A percentile compares a stretch with the other conserved stretches of the same genome.
Evolutionary conservation across 2,888 invertebrate genomes (phyloP).

Genomic region (Ochropleura leucogaster): DNA sequence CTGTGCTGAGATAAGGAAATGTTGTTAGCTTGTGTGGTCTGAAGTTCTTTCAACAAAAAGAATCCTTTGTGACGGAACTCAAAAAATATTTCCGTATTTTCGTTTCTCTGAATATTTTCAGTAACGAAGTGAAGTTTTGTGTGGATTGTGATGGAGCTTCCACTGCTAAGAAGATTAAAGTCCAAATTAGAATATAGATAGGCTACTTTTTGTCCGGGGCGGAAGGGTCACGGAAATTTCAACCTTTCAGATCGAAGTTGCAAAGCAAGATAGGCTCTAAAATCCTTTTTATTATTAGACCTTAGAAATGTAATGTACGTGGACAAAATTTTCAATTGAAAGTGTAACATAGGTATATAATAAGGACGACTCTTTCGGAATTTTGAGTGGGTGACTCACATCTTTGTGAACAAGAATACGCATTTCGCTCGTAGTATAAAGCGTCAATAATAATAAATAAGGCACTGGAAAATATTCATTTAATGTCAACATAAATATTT

Average conservation of each 20-base stretch:
- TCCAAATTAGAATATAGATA: constrained; percentile 61
- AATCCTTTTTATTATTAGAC: constrained; percentile 41
- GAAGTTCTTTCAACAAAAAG: constrained; percentile 18
- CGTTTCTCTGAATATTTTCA: constrained; percentile 45
- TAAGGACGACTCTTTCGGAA: constrained; percentile 2
- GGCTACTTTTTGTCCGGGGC: constrained; percentile 48
- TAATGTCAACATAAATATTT: constrained; percentile 43
- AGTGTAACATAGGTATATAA: constrained; percentile 13
- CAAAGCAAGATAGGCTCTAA: constrained; percentile 42
- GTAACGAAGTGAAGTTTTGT: constrained; percentile 31
- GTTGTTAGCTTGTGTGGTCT: constrained; percentile 10
- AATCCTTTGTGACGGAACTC: constrained; percentile 4
- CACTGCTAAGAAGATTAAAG: constrained; percentile 58
- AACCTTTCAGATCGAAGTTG: constrained; percentile 55
- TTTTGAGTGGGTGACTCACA: neutral
- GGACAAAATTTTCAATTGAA: constrained; percentile 35
- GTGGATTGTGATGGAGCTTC: constrained; percentile 49
- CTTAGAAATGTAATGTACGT: constrained; percentile 27
- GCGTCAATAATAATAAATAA: constrained; percentile 31
- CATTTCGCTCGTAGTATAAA: constrained; percentile 15
- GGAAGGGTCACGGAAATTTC: constrained; percentile 57
- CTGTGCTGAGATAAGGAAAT: neutral
- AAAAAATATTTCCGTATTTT: constrained; percentile 27
- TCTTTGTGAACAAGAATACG: constrained; percentile 5
- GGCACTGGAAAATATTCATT: constrained; percentile 32